These are phyloP conservation scores for Scaptodrosophila latifasciaeformis DNA, from an alignment of 2,888 invertebrate species.

Conservation along the genomic window DNA sequence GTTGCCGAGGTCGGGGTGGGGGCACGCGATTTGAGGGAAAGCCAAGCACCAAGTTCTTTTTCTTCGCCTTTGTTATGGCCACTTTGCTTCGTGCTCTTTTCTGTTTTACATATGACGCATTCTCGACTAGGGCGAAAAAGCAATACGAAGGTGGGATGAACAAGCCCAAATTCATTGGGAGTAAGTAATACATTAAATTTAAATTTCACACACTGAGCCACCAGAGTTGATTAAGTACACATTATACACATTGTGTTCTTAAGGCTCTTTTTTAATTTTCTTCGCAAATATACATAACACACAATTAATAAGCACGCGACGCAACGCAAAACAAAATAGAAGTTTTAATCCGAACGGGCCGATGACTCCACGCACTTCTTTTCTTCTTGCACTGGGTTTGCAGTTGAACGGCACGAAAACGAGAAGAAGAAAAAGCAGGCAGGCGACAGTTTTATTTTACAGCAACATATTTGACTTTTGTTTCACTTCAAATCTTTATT, in stretches of 20 bases:
- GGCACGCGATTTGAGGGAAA: no score
- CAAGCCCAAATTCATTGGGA: no score
- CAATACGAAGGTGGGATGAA: no score
- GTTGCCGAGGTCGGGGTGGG: neutral
- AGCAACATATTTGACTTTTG: no score
- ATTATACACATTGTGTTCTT: slow-evolving; percentile 9
- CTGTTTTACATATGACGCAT: slow-evolving; percentile 54
- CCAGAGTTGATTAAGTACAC: slow-evolving; percentile 14
- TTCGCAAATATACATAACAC: slow-evolving; percentile 31
- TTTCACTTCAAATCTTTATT: no score
- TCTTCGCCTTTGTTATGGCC: slow-evolving; percentile 27
- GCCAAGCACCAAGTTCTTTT: no score
- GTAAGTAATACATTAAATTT: slow-evolving; percentile 39
- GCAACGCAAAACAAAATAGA: slow-evolving; percentile 23
- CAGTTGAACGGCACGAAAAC: no score
- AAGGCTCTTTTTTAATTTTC: slow-evolving; percentile 22
- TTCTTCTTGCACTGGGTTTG: no score
- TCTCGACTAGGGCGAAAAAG: neutral
- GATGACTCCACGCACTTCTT: no score
- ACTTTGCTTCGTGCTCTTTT: slow-evolving; percentile 18
- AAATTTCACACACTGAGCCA: slow-evolving; percentile 40
- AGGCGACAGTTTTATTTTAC: no score
- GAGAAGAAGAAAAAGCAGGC: no score
- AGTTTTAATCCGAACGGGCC: slow-evolving; percentile 26
- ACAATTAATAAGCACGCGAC: slow-evolving; percentile 51